A percentile compares a stretch with the other conserved stretches of the same genome.
Conservation (phyloP, 2,888 invertebrate genomes). For the Unio delphinus region DNA sequence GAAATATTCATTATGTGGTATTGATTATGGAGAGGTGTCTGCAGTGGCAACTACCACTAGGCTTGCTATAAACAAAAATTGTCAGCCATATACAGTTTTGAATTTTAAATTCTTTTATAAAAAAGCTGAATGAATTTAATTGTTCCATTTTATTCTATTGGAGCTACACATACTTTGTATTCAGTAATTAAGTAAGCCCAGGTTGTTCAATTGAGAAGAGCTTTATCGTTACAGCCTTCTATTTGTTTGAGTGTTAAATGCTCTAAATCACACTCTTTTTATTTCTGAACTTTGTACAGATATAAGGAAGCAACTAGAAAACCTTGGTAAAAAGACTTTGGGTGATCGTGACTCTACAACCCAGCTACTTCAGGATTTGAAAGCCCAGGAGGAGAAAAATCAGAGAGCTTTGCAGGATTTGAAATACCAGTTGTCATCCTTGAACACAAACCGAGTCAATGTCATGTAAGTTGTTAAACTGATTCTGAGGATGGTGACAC, state of each 20-base stretch:
- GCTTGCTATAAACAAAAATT: too few species aligned
- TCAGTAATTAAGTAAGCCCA: background rate
- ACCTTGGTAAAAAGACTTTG: slow-evolving; percentile 38
- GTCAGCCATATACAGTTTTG: too few species aligned
- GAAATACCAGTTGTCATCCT: slow-evolving; percentile 38
- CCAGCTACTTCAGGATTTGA: slow-evolving; percentile 52
- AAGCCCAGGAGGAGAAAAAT: slow-evolving; percentile 59
- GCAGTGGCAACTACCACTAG: too few species aligned
- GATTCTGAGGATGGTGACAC: too few species aligned
- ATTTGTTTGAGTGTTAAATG: background rate
- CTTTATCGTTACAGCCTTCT: background rate
- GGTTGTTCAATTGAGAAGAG: background rate
- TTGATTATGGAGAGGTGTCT: too few species aligned
- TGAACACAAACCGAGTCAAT: slow-evolving; percentile 44
- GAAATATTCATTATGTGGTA: too few species aligned
- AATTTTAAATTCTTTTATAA: too few species aligned
- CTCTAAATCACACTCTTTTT: background rate
- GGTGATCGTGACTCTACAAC: slow-evolving; percentile 46
- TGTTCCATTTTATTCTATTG: too few species aligned
- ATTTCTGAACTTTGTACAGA: slow-evolving; percentile 34
- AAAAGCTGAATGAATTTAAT: too few species aligned
- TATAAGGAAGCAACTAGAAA: slow-evolving; percentile 55
- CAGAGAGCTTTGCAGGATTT: slow-evolving; percentile 58
- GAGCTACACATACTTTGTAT: too few species aligned
- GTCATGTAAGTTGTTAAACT: slow-evolving; percentile 42